These are phyloP conservation scores for Molorchus minor DNA, from an alignment of 2,888 invertebrate genomes.

Conservation along the genomic window DNA sequence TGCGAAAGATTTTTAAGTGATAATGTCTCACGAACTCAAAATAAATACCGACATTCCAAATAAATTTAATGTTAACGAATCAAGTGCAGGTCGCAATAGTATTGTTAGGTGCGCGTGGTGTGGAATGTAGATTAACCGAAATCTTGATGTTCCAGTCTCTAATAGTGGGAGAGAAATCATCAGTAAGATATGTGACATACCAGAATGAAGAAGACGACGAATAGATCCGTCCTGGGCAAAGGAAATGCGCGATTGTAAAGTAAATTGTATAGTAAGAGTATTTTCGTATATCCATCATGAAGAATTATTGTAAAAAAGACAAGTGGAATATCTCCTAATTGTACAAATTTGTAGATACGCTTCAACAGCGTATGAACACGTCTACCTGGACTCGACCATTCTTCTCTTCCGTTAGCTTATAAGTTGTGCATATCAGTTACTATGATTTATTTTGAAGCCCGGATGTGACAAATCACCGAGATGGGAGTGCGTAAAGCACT, in stretches of 20 bases:
- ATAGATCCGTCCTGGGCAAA: conserved; percentile 55
- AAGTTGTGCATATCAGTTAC: conserved; percentile 6
- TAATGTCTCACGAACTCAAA: too few relatives aligned
- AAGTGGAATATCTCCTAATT: conserved; percentile 28
- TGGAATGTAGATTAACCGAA: too few relatives aligned
- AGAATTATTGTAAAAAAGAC: conserved; percentile 11
- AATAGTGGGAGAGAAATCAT: conserved; percentile 89
- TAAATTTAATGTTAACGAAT: too few relatives aligned
- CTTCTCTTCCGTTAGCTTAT: conserved; percentile 13
- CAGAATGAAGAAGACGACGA: conserved; percentile 91
- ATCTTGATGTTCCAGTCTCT: conserved; percentile 75
- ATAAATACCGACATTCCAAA: too few relatives aligned
- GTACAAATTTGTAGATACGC: conserved; percentile 40
- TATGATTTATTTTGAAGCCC: conserved; percentile 24
- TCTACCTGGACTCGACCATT: conserved; percentile 29
- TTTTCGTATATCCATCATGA: conserved; percentile 12
- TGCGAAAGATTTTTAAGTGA: too few relatives aligned
- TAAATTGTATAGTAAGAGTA: conserved; percentile 35
- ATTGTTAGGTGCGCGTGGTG: too few relatives aligned
- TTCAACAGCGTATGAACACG: conserved; percentile 39
- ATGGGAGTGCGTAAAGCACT: conserved; percentile 49
- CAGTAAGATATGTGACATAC: conserved; percentile 95
- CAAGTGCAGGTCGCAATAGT: too few relatives aligned
- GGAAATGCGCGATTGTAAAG: conserved; percentile 35
- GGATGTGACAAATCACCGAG: conserved; percentile 36